A percentile compares a stretch with the other conserved stretches of the same genome.
Conservation (phyloP, 2,888 invertebrate species). For the Calameuta filiformis region DNA sequence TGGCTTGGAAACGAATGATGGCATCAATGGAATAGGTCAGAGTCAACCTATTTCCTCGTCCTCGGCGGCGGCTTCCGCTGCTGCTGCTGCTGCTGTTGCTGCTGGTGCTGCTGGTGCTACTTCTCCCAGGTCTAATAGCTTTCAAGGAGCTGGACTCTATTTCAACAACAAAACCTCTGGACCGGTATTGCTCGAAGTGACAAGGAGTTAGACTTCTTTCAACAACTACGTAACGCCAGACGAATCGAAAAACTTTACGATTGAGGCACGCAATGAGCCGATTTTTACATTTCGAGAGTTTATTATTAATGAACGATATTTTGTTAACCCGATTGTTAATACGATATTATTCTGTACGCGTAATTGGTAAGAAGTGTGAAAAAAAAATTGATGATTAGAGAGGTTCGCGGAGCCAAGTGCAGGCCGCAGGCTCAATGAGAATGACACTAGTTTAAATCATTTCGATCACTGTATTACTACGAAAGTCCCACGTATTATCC, state of each 20-base stretch:
- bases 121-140: conserved; percentile 37
- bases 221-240: conserved; percentile 11
- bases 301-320: conserved; percentile 53
- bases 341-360: conserved; percentile 26
- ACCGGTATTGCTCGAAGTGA: conserved; percentile 58
- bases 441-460: neutral
- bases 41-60: conserved; percentile 33
- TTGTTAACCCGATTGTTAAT: conserved; percentile 50
- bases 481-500: neutral
- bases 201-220: conserved; percentile 52
- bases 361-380: conserved; percentile 10
- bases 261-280: conserved; percentile 23
- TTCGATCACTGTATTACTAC: neutral
- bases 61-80: conserved; percentile 18
- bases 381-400: conserved; percentile 34
- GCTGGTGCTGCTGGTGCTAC: conserved; percentile 18
- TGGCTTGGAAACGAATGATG: conserved; percentile 32
- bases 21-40: conserved; percentile 27
- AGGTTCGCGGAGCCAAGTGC: conserved; percentile 45
- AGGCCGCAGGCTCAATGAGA: conserved; percentile 46
- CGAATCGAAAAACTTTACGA: conserved; percentile 14
- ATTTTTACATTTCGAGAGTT: conserved; percentile 57
- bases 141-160: conserved; percentile 57
- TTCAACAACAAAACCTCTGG: conserved; percentile 40
- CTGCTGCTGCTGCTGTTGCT: conserved; percentile 17